Evolutionary conservation across 1,140 invertebrate genomes (phyloP).

Genomic region (Mercenaria mercenaria): DNA sequence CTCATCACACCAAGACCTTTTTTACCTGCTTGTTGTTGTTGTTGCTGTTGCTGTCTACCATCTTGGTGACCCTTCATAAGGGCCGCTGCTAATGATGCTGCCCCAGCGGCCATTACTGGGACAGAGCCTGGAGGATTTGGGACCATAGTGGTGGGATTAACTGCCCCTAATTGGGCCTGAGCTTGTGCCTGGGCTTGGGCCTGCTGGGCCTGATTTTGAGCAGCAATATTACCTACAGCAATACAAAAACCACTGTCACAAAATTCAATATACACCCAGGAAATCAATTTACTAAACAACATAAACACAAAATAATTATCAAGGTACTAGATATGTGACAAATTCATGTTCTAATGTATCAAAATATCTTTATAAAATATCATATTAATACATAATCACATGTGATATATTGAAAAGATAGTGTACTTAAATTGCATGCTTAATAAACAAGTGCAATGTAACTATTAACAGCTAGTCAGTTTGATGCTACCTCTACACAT

Average conservation of each 20-base stretch:
- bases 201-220: slow-evolving; percentile 53
- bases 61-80: slow-evolving; percentile 35
- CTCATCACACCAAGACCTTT: slow-evolving; percentile 36
- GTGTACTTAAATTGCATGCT: no score
- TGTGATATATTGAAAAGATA: no score
- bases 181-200: slow-evolving; percentile 26
- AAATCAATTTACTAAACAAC: background rate
- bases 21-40: slow-evolving; percentile 44
- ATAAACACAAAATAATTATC: background rate
- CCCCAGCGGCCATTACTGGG: slow-evolving; percentile 49
- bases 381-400: no score
- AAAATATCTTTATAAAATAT: no score
- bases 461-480: no score
- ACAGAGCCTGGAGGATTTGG: slow-evolving; percentile 60
- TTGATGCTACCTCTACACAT: no score
- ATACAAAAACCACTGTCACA: slow-evolving; percentile 49
- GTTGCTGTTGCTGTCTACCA: background rate
- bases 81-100: slow-evolving; percentile 54
- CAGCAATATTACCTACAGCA: slow-evolving; percentile 62
- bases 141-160: slow-evolving; percentile 60
- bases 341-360: no score
- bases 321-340: background rate
- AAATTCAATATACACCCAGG: background rate
- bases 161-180: slow-evolving; percentile 59
- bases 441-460: no score